A percentile compares a stretch with the other conserved stretches of the same genome.
Evolutionary conservation across 2,797 vertebrate species (phyloP).

Genomic region (Hemitrygon akajei): DNA sequence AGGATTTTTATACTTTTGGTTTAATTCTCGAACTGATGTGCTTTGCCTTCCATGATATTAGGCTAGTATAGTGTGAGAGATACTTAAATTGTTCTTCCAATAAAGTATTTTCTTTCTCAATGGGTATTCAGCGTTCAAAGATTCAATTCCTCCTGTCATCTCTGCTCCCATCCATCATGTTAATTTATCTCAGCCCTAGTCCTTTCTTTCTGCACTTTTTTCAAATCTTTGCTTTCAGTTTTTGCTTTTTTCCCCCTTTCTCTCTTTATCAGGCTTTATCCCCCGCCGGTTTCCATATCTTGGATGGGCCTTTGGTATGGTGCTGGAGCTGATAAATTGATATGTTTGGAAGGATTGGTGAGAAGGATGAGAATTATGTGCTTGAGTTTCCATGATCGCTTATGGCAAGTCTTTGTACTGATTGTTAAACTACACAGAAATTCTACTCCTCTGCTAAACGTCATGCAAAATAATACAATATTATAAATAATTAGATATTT

Average conservation of each 20-base stretch:
- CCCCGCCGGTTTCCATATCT: background rate
- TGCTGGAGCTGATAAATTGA: too few species aligned
- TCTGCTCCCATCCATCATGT: background rate
- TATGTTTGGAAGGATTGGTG: background rate
- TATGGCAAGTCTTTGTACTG: background rate
- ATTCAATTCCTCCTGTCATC: background rate
- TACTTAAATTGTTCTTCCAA: background rate
- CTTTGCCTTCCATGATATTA: background rate
- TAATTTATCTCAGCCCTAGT: background rate
- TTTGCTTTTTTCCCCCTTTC: background rate
- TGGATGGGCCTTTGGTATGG: too few species aligned
- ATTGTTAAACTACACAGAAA: background rate
- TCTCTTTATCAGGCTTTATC: background rate
- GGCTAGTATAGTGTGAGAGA: background rate
- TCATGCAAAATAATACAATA: background rate
- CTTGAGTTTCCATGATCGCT: background rate
- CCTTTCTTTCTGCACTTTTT: background rate
- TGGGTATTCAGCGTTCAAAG: background rate
- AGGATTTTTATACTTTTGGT: background rate
- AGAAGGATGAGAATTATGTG: background rate
- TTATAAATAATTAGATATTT: background rate
- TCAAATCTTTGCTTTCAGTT: background rate
- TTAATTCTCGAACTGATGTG: too few species aligned
- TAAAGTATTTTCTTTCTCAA: background rate
- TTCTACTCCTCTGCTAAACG: background rate